Evolutionary conservation across 2,888 invertebrate genomes (phyloP), one percentile per base, ranked within the genome.

Genomic region (Limnephilus rhombicus): DNA sequence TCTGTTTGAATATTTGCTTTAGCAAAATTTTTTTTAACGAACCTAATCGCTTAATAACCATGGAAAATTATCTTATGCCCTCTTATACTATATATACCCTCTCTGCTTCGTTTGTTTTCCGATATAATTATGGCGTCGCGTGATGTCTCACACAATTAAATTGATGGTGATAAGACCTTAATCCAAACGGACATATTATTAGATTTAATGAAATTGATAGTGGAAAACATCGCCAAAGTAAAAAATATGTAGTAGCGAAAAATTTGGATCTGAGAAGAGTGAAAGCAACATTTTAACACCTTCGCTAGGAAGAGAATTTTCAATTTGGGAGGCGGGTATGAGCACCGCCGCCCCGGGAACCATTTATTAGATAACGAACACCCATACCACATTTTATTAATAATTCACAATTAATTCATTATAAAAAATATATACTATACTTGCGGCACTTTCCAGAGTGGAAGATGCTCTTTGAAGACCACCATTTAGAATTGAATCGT

Each of bases 51-150:
- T 9, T 68, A n/a, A 68, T 68, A 1, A 68, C 68, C 24, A 68
- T n/a, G 68, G n/a, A 24, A 24, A 24, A 24, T 45, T 45, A 45
- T 45, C 45, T 45, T 45, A 11, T 5, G 12, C 45, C 45, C 45
- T 45, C 45, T 0, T 24, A 4, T 68, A n/a, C 9, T 24, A 68
- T n/a, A 2, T 24, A 68, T n/a, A 2, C 7, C 5, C 68, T 68
- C 24, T 24, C 68, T 24, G 24, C 24, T 41, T 90, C 86, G 85
- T 91, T 89, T 91, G 82, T 91, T 92, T 92, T 92, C 85, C 89
- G 80, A 34, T 24, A 34, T 92, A 92, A 92, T 92, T 81, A 87
- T 87, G 18, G 53, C 45, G 81, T 92, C 89, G 89, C 89, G 85
- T 83, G 91, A 89, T 83, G 80, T 31, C 37, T 90, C 68, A 90